Evolutionary conservation across 2,888 invertebrate species (phyloP), one percentile per base, ranked within the genome.

Genomic region (Entomobrya proxima): DNA sequence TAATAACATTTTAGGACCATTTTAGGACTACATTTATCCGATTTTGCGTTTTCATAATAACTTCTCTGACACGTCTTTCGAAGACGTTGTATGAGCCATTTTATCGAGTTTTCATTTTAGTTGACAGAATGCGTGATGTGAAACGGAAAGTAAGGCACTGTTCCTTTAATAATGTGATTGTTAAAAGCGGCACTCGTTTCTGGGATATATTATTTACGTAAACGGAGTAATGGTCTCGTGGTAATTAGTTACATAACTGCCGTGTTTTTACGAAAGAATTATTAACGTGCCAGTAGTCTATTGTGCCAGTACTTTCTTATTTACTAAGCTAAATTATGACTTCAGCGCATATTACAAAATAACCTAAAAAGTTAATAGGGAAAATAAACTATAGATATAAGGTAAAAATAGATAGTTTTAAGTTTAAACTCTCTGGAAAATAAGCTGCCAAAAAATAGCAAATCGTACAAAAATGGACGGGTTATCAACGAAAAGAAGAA

Each of bases 101-200:
- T 35, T 37, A n/a, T 72, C 30, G 44, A 64, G 69, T 15, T 37
- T 35, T 37, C 37, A 2, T 24, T 44, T 21, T 32, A 64, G 78
- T 35, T 52, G 78, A 79, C 78, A 79, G 78, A 79, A 79, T 79
- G 78, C 64, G 78, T 67, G 78, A 79, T 67, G 50, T 67, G 30
- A 50, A 64, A 67, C 72, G 47, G 72, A 72, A 72, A 72, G 72
- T 27, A 15, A 27, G 72, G 24, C 18, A 30, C 18, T 40, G 27
- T 50, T 72, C 47, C n/a, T 72, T 72, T n/a, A 72, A 30, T 72
- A 47, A 72, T 47, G 18, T 37, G 50, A 79, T 50, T 79, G 27
- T 37, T 21, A 21, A 35, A 18, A 67, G 50, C 37, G 55, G 21
- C 52, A 37, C 21, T 47, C 18, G 13, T 79, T 47, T 32, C 32